Conservation (phyloP, 2,888 invertebrate genomes). For the Yponomeuta malinellus region DNA sequence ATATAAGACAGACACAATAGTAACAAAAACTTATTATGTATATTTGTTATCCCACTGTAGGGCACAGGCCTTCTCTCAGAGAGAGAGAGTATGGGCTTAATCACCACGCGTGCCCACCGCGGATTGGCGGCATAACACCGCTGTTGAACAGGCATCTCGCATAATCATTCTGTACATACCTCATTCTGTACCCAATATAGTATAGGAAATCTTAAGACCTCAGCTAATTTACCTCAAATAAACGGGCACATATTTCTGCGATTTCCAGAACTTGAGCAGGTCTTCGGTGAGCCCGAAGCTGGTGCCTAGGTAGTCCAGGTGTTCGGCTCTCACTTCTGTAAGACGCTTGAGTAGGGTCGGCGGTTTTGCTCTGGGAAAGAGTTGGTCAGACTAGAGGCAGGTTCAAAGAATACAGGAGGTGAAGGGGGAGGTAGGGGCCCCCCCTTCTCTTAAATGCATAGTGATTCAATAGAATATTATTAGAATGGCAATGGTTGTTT, state of each 20-base stretch:
- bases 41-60: too few relatives aligned
- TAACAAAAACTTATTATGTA: too few relatives aligned
- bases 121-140: too few relatives aligned
- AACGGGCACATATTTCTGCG: conserved; percentile 87
- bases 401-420: background rate
- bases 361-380: conserved; percentile 75
- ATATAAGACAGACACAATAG: too few relatives aligned
- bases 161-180: too few relatives aligned
- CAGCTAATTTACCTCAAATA: conserved; percentile 82
- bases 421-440: background rate
- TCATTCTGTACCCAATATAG: too few relatives aligned
- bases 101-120: too few relatives aligned
- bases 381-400: background rate
- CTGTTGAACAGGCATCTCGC: too few relatives aligned
- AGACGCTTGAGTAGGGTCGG: conserved; percentile 93
- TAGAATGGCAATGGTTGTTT: too few relatives aligned
- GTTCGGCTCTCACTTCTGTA: conserved; percentile 88
- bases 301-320: conserved; percentile 94
- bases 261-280: conserved; percentile 95
- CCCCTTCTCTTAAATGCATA: background rate
- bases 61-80: too few relatives aligned
- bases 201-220: background rate
- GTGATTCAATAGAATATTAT: background rate
- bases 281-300: conserved; percentile 93
- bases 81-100: too few relatives aligned